These are phyloP conservation scores for Oedothorax gibbosus DNA, from an alignment of 1,140 invertebrate species.

Conservation along the genomic window DNA sequence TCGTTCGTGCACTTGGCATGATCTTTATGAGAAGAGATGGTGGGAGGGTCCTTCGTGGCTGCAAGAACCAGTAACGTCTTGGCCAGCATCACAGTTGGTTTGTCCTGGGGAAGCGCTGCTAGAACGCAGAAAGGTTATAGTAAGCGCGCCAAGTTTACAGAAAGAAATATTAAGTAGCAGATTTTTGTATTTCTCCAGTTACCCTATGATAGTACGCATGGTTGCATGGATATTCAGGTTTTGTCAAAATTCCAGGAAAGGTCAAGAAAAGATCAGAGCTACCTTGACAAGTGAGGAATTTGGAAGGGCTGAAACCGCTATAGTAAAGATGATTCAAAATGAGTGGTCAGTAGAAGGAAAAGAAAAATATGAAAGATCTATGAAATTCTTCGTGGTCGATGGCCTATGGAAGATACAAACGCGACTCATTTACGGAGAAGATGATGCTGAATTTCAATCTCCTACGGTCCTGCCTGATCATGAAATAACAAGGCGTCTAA, in stretches of 20 bases:
- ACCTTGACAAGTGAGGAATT: slow-evolving; percentile 1
- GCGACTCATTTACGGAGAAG: background rate
- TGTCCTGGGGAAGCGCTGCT: background rate
- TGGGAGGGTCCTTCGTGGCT: slow-evolving; percentile 13
- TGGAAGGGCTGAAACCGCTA: background rate
- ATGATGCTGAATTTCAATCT: slow-evolving; percentile 5
- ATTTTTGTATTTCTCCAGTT: slow-evolving; percentile 28
- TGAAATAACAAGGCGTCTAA: background rate
- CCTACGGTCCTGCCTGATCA: slow-evolving; percentile 33
- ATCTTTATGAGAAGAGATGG: slow-evolving; percentile 1
- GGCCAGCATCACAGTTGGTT: slow-evolving; percentile 4
- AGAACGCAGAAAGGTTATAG: background rate
- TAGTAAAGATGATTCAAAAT: slow-evolving; percentile 8
- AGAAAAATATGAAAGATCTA: background rate
- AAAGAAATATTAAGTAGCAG: background rate
- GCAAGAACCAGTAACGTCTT: background rate
- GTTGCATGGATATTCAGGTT: background rate
- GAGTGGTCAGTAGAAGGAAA: background rate
- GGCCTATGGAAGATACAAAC: slow-evolving; percentile 6
- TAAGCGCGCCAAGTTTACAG: background rate
- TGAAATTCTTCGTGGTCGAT: background rate
- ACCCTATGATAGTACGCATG: background rate
- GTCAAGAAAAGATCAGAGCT: background rate
- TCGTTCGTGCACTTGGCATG: slow-evolving; percentile 15
- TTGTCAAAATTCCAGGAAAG: background rate